phyloP scores from a whole-genome alignment of 2,797 vertebrate genomes.

The Acanthopagrus latus region DNA sequence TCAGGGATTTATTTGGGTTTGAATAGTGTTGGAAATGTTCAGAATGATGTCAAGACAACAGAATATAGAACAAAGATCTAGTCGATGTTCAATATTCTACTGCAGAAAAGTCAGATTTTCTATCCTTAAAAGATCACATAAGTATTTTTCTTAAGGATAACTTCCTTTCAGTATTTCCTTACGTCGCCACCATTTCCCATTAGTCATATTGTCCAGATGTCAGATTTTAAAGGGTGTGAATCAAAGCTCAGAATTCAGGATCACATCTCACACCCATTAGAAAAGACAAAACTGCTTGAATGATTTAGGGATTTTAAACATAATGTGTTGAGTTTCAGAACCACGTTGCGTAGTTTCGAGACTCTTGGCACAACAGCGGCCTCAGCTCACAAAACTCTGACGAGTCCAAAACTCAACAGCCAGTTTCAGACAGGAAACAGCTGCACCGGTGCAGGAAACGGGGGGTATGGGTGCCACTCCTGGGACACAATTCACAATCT shows the following conservation, averaged over 20 bases:
- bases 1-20: no score
- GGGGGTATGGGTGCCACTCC: conserved; percentile 72
- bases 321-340: conserved; percentile 56
- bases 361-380: conserved; percentile 44
- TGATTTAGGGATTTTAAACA: conserved; percentile 40
- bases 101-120: no score
- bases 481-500: conserved; percentile 83
- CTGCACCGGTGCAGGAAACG: conserved; percentile 84
- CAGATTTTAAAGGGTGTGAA: conserved; percentile 14
- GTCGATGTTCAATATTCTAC: no score
- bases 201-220: conserved; percentile 8
- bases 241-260: conserved; percentile 14
- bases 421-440: conserved; percentile 88
- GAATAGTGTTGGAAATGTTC: no score
- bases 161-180: neutral
- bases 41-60: no score
- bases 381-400: conserved; percentile 58
- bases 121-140: neutral
- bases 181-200: conserved; percentile 4
- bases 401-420: conserved; percentile 77
- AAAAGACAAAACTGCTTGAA: conserved; percentile 30
- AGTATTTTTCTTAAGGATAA: no score
- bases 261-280: conserved; percentile 4
- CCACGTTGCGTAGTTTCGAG: conserved; percentile 42
- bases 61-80: no score